Conservation (phyloP, 2,888 invertebrate species). For the Reticulitermes lucifugus region DNA sequence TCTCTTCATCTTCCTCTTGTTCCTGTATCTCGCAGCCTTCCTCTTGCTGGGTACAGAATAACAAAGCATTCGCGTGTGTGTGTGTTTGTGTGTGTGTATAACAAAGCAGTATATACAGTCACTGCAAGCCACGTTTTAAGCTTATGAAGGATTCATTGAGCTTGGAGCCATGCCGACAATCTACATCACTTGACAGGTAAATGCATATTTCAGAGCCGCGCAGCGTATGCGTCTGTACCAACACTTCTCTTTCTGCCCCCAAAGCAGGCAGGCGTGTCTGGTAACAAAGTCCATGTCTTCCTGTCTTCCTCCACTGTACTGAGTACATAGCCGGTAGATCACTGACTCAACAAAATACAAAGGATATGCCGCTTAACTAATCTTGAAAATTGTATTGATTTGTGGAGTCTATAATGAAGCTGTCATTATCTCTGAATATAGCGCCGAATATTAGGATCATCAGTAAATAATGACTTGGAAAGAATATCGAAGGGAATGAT, state of each 20-base stretch:
- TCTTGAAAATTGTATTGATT: too few species aligned
- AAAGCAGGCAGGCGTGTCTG: neutral
- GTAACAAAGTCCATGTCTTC: neutral
- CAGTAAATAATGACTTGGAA: too few species aligned
- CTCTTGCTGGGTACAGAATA: constrained; percentile 24
- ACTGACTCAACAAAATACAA: too few species aligned
- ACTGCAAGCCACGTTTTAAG: constrained; percentile 34
- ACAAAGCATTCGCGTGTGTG: constrained; percentile 12
- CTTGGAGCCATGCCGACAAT: constrained; percentile 30
- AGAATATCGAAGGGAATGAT: too few species aligned
- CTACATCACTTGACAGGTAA: constrained; percentile 50
- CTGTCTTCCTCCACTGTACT: neutral
- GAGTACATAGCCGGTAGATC: neutral
- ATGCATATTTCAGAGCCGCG: constrained; percentile 51
- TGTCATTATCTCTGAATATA: too few species aligned
- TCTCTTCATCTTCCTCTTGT: constrained; percentile 26
- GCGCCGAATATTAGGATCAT: too few species aligned
- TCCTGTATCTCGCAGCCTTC: constrained; percentile 1
- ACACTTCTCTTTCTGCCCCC: constrained; percentile 22
- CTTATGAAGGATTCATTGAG: constrained; percentile 53
- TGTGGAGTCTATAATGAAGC: too few species aligned
- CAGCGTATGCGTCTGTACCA: neutral
- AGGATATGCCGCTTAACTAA: too few species aligned
- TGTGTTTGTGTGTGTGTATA: neutral
- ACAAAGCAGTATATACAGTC: neutral